A percentile compares a stretch with the other conserved stretches of the same genome.
phyloP scores from a whole-genome alignment of 1,140 invertebrate genomes.

The Sarcophaga bullata region DNA sequence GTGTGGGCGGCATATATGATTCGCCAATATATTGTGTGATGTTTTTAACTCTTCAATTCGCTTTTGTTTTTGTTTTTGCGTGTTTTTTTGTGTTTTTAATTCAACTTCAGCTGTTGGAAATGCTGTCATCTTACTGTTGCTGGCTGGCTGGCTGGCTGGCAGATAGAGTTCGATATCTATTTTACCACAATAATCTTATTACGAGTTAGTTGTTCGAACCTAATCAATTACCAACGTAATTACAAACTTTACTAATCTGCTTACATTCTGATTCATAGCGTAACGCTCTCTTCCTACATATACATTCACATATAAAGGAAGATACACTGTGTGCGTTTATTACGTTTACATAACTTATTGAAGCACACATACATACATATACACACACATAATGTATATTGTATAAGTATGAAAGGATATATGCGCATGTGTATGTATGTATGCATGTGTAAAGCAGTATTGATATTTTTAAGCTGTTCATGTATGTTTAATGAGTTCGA shows the following conservation, averaged over 20 bases:
- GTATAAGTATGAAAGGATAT: background rate
- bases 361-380: background rate
- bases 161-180: background rate
- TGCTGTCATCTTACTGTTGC: background rate
- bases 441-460: background rate
- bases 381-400: background rate
- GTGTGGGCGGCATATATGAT: background rate
- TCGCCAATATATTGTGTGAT: background rate
- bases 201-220: slow-evolving; percentile 66
- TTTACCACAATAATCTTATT: slow-evolving; percentile 66
- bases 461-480: background rate
- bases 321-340: background rate
- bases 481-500: slow-evolving; percentile 1
- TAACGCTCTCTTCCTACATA: slow-evolving; percentile 1
- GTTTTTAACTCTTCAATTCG: background rate
- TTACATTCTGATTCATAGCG: slow-evolving; percentile 47
- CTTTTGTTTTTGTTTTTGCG: background rate
- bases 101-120: no score
- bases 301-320: no score
- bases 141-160: background rate
- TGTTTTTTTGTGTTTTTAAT: background rate
- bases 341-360: slow-evolving; percentile 15
- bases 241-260: slow-evolving; percentile 66
- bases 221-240: slow-evolving; percentile 67
- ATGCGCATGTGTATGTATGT: background rate